A percentile compares a stretch with the other conserved stretches of the same genome.
phyloP scores from a whole-genome alignment of 2,888 invertebrate species.

The Diogma glabrata region DNA sequence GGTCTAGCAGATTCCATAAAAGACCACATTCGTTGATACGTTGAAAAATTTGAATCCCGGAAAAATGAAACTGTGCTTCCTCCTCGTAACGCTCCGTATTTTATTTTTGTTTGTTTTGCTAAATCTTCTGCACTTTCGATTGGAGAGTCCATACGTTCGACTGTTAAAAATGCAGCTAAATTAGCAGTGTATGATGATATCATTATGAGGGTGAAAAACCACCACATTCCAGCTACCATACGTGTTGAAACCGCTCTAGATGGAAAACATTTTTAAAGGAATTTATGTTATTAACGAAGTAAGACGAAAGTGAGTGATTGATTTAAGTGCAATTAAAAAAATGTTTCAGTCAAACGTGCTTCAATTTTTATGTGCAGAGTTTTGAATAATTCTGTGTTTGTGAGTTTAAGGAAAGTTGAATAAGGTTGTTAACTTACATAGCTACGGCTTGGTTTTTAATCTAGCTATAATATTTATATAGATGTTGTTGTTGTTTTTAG shows the following conservation, averaged over 20 bases:
- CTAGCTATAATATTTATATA: too few relatives aligned
- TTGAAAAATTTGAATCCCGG: slow-evolving; percentile 85
- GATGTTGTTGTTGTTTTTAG: too few relatives aligned
- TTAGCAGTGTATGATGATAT: slow-evolving; percentile 95
- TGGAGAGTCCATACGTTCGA: slow-evolving; percentile 86
- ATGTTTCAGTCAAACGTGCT: slow-evolving; percentile 8
- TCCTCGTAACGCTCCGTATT: slow-evolving; percentile 86
- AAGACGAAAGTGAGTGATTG: too few relatives aligned
- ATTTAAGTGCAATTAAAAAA: not conserved
- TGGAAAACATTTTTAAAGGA: too few relatives aligned
- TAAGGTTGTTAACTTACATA: too few relatives aligned
- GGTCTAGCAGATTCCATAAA: slow-evolving; percentile 86
- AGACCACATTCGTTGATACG: slow-evolving; percentile 92
- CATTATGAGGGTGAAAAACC: slow-evolving; percentile 93
- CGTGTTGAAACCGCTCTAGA: slow-evolving; percentile 35
- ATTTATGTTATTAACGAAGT: too few relatives aligned
- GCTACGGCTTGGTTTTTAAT: too few relatives aligned
- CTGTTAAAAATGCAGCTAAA: slow-evolving; percentile 86
- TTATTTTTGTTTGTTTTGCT: slow-evolving; percentile 91
- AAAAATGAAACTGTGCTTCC: slow-evolving; percentile 95
- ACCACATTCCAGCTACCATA: slow-evolving; percentile 68
- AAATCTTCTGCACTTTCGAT: slow-evolving; percentile 94
- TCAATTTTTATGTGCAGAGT: not conserved
- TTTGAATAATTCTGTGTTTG: not conserved
- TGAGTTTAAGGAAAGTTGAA: not conserved